Conservation (phyloP, 2,113 vertebrate species). For the Python bivittatus region DNA sequence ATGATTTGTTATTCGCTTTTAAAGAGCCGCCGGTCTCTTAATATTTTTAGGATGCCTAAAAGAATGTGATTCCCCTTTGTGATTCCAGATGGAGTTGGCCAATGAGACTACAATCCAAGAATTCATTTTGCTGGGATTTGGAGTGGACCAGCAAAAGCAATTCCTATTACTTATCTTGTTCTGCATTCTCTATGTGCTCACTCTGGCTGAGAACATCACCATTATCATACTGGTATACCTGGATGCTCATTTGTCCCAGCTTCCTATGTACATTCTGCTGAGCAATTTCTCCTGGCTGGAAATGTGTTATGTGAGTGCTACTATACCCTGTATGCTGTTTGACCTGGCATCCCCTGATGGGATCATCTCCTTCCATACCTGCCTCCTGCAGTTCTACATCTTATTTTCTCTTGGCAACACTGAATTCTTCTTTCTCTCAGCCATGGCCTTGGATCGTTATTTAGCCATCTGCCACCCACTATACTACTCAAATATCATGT, state of each 20-base stretch:
- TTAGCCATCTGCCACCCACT: slow-evolving; percentile 2
- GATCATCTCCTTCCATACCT: background rate
- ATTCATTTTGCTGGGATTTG: slow-evolving; percentile 6
- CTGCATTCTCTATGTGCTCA: background rate
- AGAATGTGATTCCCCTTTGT: background rate
- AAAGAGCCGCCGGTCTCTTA: too few relatives aligned
- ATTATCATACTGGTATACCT: background rate
- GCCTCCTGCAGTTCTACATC: background rate
- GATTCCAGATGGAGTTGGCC: background rate
- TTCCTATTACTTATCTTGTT: background rate
- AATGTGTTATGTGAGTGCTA: background rate
- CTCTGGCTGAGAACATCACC: background rate
- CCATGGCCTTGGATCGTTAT: background rate
- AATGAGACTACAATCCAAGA: background rate
- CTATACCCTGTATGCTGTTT: background rate
- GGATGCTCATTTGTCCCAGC: background rate
- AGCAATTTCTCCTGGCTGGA: slow-evolving; percentile 10
- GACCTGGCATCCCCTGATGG: background rate
- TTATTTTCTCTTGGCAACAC: background rate
- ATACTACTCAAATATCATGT: background rate
- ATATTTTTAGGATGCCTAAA: too few relatives aligned
- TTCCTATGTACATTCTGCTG: slow-evolving; percentile 4
- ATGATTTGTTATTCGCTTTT: too few relatives aligned
- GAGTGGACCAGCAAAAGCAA: background rate
- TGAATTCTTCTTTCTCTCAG: background rate